Evolutionary conservation across 1,140 invertebrate genomes (phyloP).

Genomic region (Ylistrum balloti): DNA sequence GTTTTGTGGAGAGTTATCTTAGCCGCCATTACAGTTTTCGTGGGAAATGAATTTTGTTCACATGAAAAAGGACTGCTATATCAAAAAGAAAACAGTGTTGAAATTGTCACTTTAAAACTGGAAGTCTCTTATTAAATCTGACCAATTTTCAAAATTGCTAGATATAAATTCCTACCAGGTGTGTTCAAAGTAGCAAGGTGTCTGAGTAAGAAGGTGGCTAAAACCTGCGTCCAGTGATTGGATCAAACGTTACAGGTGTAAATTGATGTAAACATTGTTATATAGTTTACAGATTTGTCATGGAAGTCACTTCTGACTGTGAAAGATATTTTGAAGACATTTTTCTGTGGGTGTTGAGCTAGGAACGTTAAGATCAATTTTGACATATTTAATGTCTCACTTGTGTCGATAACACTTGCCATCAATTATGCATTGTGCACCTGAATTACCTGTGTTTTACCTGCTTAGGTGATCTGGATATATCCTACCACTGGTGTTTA

Average conservation of each 20-base stretch:
- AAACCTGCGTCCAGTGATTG: neutral
- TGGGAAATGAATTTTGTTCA: neutral
- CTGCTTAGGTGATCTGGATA: neutral
- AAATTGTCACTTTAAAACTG: neutral
- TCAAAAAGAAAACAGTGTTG: neutral
- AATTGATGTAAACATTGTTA: neutral
- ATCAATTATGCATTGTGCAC: conserved; percentile 29
- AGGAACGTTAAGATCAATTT: neutral
- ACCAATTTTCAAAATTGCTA: neutral
- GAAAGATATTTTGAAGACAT: neutral
- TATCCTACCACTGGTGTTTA: neutral
- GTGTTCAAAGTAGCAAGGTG: neutral
- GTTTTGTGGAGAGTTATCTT: no score
- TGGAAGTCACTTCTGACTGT: neutral
- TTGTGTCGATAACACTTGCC: neutral
- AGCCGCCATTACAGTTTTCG: neutral
- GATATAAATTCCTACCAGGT: neutral
- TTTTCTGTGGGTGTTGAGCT: neutral
- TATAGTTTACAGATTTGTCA: no score
- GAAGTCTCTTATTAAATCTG: neutral
- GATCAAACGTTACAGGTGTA: neutral
- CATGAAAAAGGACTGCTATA: neutral
- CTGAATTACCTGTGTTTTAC: conserved; percentile 17
- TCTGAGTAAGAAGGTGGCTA: neutral
- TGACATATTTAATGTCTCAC: neutral